Evolutionary conservation across 2,888 invertebrate genomes (phyloP), one percentile per base, ranked within the genome.

Genomic region (Andrena chrysosceles): DNA sequence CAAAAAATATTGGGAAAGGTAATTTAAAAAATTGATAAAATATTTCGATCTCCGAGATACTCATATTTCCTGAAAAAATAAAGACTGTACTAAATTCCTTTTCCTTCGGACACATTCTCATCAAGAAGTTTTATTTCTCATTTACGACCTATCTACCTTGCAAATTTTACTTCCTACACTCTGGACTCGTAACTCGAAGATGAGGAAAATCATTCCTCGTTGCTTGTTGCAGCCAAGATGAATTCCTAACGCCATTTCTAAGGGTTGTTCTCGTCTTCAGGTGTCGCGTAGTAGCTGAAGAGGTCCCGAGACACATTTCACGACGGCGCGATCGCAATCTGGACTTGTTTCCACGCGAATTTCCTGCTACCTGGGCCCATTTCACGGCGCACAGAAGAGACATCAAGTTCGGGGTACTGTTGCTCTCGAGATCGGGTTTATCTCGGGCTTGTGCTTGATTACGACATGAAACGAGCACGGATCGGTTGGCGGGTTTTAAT

Each of bases 401-500:
- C 67, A 59, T 60, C 71, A 72, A 84, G 77, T 85, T 54, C 59
- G 20, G 56, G 62, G 77, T 62, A 31, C 69, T 49, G 64, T 70
- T 68, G 63, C 31, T 42, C 52, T 69, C 56, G 77, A 26, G 81
- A 69, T 74, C 73, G 64, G 70, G 79, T 85, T 86, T 66, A 84
- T 77, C 75, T 76, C 77, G 54, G 66, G 13, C 20, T 26, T 26
- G 26, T 31, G 66, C 29, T 81, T 72, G 77, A 87, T 83, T 73
- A 69, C 52, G 71, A 75, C 72, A 64, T 62, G 78, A 23, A 77
- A 79, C 73, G 63, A 69, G 74, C 63, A 76, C 60, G 74, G 78
- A 79, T 77, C 72, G 64, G 75, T 35, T 63, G 83, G 74, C 62
- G 75, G 77, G 69, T 72, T 85, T 83, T 87, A 87, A 87, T 87